Evolutionary conservation across 2,113 vertebrate genomes (phyloP).

Genomic region (Colistium nudipinnis): DNA sequence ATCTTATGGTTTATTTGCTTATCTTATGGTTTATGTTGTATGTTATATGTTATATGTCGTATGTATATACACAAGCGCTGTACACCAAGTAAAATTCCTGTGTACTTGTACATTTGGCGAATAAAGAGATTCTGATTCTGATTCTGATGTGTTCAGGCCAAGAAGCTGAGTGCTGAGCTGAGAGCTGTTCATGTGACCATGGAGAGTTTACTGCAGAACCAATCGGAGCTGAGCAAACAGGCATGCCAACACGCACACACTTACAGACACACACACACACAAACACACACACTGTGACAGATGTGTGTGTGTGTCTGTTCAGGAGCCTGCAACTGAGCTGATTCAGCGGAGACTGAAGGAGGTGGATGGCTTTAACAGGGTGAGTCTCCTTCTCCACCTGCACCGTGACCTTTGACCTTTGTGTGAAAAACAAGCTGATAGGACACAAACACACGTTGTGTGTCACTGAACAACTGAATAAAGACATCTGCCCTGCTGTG

Average conservation of each 20-base stretch:
- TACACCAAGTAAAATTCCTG: too few species aligned
- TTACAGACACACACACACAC: slow-evolving; percentile 1
- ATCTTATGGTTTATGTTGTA: too few species aligned
- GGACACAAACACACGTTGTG: too few species aligned
- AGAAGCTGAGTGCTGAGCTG: slow-evolving; percentile 69
- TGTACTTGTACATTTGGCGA: too few species aligned
- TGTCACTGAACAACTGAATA: too few species aligned
- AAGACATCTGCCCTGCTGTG: slow-evolving; percentile 40
- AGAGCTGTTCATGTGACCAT: slow-evolving; percentile 68
- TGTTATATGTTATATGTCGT: too few species aligned
- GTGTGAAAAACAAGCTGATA: too few species aligned
- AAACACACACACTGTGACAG: slow-evolving; percentile 24
- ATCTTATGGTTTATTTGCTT: too few species aligned
- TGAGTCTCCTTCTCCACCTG: slow-evolving; percentile 64
- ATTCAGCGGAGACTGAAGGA: slow-evolving; percentile 84
- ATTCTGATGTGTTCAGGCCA: too few species aligned
- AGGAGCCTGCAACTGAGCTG: slow-evolving; percentile 84
- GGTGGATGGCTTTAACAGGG: slow-evolving; percentile 85
- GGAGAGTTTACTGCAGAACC: slow-evolving; percentile 55
- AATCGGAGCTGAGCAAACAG: slow-evolving; percentile 49
- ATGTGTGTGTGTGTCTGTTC: slow-evolving; percentile 10
- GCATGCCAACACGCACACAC: slow-evolving; percentile 21
- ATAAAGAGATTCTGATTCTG: too few species aligned
- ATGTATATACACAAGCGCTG: too few species aligned
- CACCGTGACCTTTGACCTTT: background rate